Conservation (phyloP, 2,113 vertebrate species). For the Xiphophorus couchianus region DNA sequence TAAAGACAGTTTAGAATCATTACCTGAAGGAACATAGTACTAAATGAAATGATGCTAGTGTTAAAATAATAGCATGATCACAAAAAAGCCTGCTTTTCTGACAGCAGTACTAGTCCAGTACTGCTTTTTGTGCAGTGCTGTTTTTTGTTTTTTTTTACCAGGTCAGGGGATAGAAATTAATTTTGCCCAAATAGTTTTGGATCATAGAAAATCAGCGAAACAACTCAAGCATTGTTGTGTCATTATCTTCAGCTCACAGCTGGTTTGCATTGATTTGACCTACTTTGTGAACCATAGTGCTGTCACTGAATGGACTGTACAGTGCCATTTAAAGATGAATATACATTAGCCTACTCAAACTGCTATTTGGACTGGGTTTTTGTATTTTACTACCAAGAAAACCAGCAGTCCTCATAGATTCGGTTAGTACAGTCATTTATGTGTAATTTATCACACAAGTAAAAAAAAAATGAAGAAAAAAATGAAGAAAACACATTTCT, state of each 20-base stretch:
- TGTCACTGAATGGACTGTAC: conserved; percentile 1
- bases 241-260: conserved; percentile 4
- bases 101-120: too few relatives aligned
- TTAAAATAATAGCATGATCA: too few relatives aligned
- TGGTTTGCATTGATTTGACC: conserved; percentile 10
- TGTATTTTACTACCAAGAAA: conserved; percentile 18
- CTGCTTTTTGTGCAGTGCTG: not conserved
- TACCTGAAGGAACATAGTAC: too few relatives aligned
- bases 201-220: not conserved
- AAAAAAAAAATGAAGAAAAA: too few relatives aligned
- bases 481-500: too few relatives aligned
- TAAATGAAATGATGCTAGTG: too few relatives aligned
- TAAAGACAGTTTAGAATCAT: too few relatives aligned
- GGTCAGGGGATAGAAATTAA: not conserved
- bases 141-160: too few relatives aligned
- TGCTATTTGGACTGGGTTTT: not conserved
- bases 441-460: too few relatives aligned
- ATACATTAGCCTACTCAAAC: conserved; percentile 1
- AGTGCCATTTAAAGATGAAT: conserved; percentile 7
- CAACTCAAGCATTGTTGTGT: not conserved
- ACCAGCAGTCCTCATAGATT: not conserved
- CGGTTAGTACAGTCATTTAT: too few relatives aligned
- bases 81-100: too few relatives aligned
- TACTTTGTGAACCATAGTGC: not conserved
- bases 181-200: not conserved